Evolutionary conservation across 2,888 invertebrate species (phyloP), one percentile per base, ranked within the genome.

Genomic region (Agonum fuliginosum): DNA sequence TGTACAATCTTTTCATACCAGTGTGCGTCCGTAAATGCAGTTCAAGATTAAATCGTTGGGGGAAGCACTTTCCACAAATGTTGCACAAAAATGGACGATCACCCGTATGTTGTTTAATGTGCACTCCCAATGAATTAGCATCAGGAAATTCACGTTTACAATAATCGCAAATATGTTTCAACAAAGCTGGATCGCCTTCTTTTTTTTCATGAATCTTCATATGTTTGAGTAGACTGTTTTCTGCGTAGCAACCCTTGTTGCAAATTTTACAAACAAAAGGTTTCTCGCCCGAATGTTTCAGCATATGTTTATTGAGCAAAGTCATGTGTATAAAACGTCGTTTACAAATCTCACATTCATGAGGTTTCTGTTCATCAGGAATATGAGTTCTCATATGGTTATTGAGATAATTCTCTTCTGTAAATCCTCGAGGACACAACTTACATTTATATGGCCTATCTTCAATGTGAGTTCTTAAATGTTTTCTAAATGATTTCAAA

Each of bases 131-230:
- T 10, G 83, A 83, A 34, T 83, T 82, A 6, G 85, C 83, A 82
- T 85, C 86, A 2, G 86, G 84, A 83, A 87, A 87, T 80, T 87
- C 87, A 41, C 86, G 85, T 79, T 85, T 86, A 76, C 87, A 87
- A 81, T 87, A 87, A 83, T 87, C 87, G 80, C 87, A 87, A 79
- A 87, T 86, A 77, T 87, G 87, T 80, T 87, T 87, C 65, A 87
- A 80, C 72, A 87, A 80, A 1, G 84, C 86, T 1, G 87, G 87
- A 83, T 87, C 87, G 0, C 87, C 87, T 81, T 87, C 87, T 80
- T 86, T 87, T 79, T 87, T 86, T 79, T 87, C 87, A 41, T 87
- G 87, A 19, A 87, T 87, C 80, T 87, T 87, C 87, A 87, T 87
- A 78, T 87, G 87, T 81, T 87, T 87, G 70, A 87, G 80, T 34